A percentile compares a stretch with the other conserved stretches of the same genome.
Evolutionary conservation across 2,797 vertebrate species (phyloP).

Genomic region (Sarcoramphus papa): DNA sequence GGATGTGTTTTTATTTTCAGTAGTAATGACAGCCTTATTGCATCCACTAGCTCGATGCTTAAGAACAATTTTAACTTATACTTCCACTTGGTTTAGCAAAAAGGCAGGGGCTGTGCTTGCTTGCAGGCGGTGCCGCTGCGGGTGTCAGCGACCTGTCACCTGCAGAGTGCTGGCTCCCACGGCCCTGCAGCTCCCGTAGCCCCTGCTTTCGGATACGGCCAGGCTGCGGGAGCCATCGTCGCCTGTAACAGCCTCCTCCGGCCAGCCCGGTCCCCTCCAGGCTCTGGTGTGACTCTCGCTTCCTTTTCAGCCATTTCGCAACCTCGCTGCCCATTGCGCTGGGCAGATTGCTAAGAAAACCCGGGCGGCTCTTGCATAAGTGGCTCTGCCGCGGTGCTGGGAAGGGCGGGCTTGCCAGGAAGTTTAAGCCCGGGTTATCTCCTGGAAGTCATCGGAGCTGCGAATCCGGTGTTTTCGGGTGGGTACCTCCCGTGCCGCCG

Average conservation of each 20-base stretch:
- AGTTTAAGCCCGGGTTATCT: background rate
- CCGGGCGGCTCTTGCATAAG: background rate
- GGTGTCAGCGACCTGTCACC: background rate
- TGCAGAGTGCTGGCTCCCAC: background rate
- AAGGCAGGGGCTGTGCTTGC: background rate
- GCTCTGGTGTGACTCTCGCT: background rate
- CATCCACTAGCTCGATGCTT: background rate
- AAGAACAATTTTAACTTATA: background rate
- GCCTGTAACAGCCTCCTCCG: accelerated
- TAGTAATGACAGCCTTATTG: background rate
- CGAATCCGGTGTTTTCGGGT: background rate
- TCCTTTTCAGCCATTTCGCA: background rate
- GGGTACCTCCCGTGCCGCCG: background rate
- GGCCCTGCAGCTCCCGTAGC: background rate
- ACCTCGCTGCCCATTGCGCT: background rate
- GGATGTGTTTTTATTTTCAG: background rate
- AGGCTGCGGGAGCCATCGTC: background rate
- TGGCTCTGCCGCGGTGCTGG: background rate
- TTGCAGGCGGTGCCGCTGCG: background rate
- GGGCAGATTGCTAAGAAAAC: background rate
- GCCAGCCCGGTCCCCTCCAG: background rate
- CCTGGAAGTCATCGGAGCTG: background rate
- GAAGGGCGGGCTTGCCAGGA: background rate
- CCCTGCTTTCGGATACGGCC: accelerated
- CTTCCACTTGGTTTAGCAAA: background rate